A percentile compares a stretch with the other conserved stretches of the same genome.
phyloP scores from a whole-genome alignment of 2,113 vertebrate species.

The Ailurus styani region DNA sequence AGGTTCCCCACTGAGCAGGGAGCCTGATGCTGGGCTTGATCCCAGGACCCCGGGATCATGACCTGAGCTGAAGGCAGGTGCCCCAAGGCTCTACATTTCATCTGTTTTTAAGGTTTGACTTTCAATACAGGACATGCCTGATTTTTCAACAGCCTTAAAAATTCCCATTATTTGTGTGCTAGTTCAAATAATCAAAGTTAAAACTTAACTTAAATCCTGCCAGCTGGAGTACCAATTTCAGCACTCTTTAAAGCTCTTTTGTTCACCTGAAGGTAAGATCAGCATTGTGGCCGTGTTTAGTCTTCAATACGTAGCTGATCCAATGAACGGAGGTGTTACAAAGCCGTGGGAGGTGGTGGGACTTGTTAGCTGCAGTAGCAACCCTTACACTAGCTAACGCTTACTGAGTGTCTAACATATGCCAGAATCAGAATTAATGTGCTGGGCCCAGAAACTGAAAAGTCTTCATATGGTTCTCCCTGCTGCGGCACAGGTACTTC shows the following conservation, averaged over 20 bases:
- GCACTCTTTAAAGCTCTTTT: not conserved
- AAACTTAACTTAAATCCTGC: not conserved
- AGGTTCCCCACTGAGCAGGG: no score
- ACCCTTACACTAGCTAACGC: not conserved
- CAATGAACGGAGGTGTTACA: not conserved
- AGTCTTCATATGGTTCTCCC: not conserved
- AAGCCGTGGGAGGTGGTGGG: not conserved
- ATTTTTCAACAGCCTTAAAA: not conserved
- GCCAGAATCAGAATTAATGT: not conserved
- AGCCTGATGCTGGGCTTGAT: no score
- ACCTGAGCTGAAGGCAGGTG: no score
- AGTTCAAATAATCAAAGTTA: constrained; percentile 29
- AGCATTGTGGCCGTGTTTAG: not conserved
- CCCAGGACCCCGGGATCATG: no score
- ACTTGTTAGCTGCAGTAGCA: no score
- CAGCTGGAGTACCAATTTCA: not conserved
- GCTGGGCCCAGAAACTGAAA: not conserved
- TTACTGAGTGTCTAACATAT: not conserved
- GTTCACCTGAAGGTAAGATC: not conserved
- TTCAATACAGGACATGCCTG: not conserved
- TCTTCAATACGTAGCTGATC: not conserved
- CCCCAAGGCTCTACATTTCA: not conserved
- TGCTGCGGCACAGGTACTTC: not conserved
- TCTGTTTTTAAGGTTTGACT: not conserved
- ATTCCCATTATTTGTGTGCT: not conserved